Evolutionary conservation across 2,888 invertebrate genomes (phyloP), one percentile per base, ranked within the genome.

Genomic region (Thera obeliscata): DNA sequence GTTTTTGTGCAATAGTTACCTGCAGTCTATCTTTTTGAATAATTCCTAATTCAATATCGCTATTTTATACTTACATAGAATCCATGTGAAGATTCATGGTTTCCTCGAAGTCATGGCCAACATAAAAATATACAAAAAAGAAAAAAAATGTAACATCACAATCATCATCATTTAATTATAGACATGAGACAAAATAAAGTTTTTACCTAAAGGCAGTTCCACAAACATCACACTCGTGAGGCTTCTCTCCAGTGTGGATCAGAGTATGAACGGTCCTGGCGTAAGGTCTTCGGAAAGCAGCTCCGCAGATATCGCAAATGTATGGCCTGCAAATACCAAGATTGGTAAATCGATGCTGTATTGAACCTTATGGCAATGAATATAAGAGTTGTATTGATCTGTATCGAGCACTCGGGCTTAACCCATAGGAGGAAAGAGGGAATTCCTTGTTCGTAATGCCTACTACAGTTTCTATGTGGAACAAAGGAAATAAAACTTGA

Each of bases 171-270:
- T 12, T n/a, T 11, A 0, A 56, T 22, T 56, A 43, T 8, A n/a
- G n/a, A n/a, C n/a, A n/a, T n/a, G n/a, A n/a, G n/a, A n/a, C n/a
- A n/a, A n/a, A n/a, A n/a, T n/a, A n/a, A n/a, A n/a, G n/a, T n/a
- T n/a, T n/a, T n/a, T 77, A 91, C 93, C 93, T 92, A 80, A 93
- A 93, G 33, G 92, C 90, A n/a, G 93, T 92, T 22, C 91, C 92
- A 69, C 93, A 93, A 0, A 93, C 83, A 61, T 93, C 90, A 70
- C 93, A 93, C 70, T 90, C 91, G 60, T 93, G 92, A 0, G 93
- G 93, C 62, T 93, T 93, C 73, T 92, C 92, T 5, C 93, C 93
- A 0, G 93, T 93, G 71, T 93, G 93, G 22, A 93, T 93, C 60
- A 93, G 89, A 1, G 91, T 91, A 72, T 93, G 93, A 0, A 93